Evolutionary conservation across 2,113 vertebrate species (phyloP).

Genomic region (Eublepharis macularius): DNA sequence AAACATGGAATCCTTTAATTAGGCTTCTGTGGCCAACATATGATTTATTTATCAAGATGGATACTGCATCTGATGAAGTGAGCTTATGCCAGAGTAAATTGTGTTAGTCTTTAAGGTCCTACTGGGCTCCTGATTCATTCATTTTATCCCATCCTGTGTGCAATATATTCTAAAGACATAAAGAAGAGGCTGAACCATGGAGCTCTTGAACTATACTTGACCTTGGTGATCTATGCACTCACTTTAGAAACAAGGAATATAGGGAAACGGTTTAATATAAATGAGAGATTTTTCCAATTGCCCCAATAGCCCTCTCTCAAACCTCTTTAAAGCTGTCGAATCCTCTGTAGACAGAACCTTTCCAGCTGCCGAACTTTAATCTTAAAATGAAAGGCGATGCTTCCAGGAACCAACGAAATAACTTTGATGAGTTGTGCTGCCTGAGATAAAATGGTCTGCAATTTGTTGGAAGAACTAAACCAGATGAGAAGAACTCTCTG

Average conservation of each 20-base stretch:
- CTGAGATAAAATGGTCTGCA: background rate
- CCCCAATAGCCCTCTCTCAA: accelerated
- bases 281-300: background rate
- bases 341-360: conserved; percentile 1
- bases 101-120: no score
- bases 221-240: background rate
- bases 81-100: no score
- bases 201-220: background rate
- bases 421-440: conserved; percentile 8
- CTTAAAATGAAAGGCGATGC: conserved; percentile 4
- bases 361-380: background rate
- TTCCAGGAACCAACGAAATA: background rate
- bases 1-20: no score
- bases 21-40: no score
- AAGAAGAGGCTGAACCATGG: background rate
- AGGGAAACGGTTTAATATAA: background rate
- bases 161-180: background rate
- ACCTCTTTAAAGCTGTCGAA: conserved; percentile 9
- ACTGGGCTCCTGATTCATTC: no score
- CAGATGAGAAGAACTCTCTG: background rate
- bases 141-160: background rate
- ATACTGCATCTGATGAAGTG: no score
- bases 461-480: conserved; percentile 5
- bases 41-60: no score
- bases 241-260: background rate